phyloP scores from a whole-genome alignment of 2,113 vertebrate species.

The Gila orcuttii region DNA sequence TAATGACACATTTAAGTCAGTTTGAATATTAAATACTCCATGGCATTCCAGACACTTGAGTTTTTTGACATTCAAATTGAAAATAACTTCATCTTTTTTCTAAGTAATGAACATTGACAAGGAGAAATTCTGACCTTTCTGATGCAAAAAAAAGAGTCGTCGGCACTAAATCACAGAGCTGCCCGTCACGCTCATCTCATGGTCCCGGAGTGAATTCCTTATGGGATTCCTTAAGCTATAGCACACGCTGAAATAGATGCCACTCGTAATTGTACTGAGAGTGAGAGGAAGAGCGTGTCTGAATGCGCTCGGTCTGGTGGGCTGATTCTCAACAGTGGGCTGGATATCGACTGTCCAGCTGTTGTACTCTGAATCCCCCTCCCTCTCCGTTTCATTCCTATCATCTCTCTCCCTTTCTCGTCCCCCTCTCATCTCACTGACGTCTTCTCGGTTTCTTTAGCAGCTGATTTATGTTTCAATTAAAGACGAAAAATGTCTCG shows the following conservation, averaged over 20 bases:
- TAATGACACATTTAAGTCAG: neutral
- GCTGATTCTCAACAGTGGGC: conserved; percentile 47
- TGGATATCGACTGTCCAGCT: conserved; percentile 53
- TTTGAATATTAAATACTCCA: neutral
- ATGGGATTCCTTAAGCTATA: conserved; percentile 16
- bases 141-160: conserved; percentile 17
- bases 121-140: conserved; percentile 50
- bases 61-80: neutral
- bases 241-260: neutral
- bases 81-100: neutral
- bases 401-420: conserved; percentile 11
- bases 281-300: conserved; percentile 7
- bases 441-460: conserved; percentile 18
- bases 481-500: neutral
- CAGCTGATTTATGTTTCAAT: conserved; percentile 21
- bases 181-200: conserved; percentile 40
- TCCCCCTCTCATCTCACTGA: conserved; percentile 6
- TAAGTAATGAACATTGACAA: neutral
- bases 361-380: conserved; percentile 54
- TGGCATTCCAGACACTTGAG: neutral
- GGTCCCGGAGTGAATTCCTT: conserved; percentile 35
- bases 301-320: conserved; percentile 7
- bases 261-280: conserved; percentile 2
- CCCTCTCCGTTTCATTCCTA: conserved; percentile 36
- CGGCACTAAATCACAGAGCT: conserved; percentile 33